phyloP scores from a whole-genome alignment of 1,140 invertebrate genomes.

The Brachionus sp. region DNA sequence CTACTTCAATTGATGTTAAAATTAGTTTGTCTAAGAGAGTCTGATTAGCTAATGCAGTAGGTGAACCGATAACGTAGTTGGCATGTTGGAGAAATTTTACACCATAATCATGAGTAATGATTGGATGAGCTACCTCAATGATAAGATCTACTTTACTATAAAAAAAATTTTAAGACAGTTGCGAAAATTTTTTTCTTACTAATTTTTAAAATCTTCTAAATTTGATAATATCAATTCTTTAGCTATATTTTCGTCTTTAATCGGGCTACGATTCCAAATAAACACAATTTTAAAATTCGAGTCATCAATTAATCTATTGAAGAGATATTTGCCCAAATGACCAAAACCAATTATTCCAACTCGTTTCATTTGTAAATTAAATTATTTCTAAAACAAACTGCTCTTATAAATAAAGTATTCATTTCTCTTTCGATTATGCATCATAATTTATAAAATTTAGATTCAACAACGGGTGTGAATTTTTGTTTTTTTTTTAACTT shows the following conservation, averaged over 20 bases:
- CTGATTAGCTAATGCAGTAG: slow-evolving; percentile 63
- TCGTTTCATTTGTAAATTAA: slow-evolving; percentile 48
- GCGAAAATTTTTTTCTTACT: neutral
- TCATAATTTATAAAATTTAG: no score
- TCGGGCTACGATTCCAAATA: slow-evolving; percentile 30
- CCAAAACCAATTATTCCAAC: slow-evolving; percentile 63
- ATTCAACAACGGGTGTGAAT: no score
- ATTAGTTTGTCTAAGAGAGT: slow-evolving; percentile 56
- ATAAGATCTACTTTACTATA: slow-evolving; percentile 62
- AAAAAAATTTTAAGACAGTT: neutral
- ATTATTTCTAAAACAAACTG: neutral
- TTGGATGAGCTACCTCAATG: slow-evolving; percentile 66
- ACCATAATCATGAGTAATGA: slow-evolving; percentile 61
- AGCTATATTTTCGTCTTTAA: neutral
- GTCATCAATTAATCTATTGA: neutral
- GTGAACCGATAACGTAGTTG: slow-evolving; percentile 64
- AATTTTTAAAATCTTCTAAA: slow-evolving; percentile 45
- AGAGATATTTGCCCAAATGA: slow-evolving; percentile 53
- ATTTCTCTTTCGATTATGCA: neutral
- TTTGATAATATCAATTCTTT: slow-evolving; percentile 29
- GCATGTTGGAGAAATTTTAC: slow-evolving; percentile 58
- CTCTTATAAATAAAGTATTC: neutral
- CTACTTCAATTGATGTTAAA: slow-evolving; percentile 54
- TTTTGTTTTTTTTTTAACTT: no score
- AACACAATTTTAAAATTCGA: slow-evolving; percentile 25